Percentiles rank a stretch among this genome's conserved stretches.
Evolutionary conservation across 2,888 invertebrate genomes (phyloP).

Genomic region (Leptopilina drosophilae): DNA sequence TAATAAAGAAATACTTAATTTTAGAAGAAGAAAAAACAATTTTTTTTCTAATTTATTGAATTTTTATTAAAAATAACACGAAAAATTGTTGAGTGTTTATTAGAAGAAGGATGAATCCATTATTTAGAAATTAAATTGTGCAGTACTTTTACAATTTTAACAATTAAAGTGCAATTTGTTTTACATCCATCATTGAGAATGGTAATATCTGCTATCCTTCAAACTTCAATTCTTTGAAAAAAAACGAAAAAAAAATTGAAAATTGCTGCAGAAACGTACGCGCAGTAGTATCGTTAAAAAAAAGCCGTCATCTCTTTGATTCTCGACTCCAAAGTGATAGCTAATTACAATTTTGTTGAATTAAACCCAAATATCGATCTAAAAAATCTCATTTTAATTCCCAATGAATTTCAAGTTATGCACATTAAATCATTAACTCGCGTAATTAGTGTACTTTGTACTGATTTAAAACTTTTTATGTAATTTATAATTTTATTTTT

Average conservation of each 20-base stretch:
- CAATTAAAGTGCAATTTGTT: conserved; percentile 7
- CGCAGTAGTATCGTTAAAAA: neutral
- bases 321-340: neutral
- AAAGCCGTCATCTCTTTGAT: neutral
- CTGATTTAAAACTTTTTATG: neutral
- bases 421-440: neutral
- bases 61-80: no score
- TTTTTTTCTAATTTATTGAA: no score
- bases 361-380: conserved; percentile 4
- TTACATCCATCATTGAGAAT: neutral
- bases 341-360: conserved; percentile 26
- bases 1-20: no score
- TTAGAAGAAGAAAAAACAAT: no score
- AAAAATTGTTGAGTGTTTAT: neutral
- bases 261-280: neutral
- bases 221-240: no score
- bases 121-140: neutral
- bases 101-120: neutral
- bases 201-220: neutral
- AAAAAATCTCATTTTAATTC: neutral
- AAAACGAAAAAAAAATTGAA: neutral
- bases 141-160: neutral
- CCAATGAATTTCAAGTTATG: neutral
- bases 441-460: neutral
- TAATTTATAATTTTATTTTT: neutral